A percentile compares a stretch with the other conserved stretches of the same genome.
Evolutionary conservation across 2,888 invertebrate genomes (phyloP).

Genomic region (Exephanes ischioxanthus): DNA sequence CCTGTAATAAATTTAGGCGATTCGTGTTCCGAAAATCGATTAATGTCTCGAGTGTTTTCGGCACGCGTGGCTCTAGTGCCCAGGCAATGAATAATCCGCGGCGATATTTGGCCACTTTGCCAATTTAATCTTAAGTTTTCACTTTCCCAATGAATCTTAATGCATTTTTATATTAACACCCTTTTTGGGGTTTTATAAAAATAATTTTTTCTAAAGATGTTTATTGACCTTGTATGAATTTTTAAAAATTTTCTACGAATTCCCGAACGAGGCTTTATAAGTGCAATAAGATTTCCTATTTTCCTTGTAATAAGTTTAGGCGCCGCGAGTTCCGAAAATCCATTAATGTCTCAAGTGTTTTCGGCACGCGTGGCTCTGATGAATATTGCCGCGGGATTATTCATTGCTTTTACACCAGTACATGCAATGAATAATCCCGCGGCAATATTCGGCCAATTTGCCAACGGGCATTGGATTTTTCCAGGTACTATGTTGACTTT

Average conservation of each 20-base stretch:
- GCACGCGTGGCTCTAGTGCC: conserved; percentile 3
- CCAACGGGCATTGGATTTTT: conserved; percentile 32
- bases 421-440: conserved; percentile 35
- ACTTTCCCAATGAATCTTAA: background rate
- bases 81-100: conserved; percentile 41
- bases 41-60: conserved; percentile 35
- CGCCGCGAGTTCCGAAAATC: conserved; percentile 35
- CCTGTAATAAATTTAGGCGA: background rate
- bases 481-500: conserved; percentile 37
- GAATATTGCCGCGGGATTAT: no score
- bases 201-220: background rate
- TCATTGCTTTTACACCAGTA: no score
- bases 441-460: conserved; percentile 15
- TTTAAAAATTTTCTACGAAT: background rate
- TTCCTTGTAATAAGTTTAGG: background rate
- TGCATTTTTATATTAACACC: background rate
- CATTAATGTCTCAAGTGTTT: conserved; percentile 42
- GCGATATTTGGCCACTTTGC: conserved; percentile 13
- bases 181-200: background rate
- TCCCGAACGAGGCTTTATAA: background rate
- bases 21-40: conserved; percentile 42
- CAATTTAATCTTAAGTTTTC: background rate
- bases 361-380: background rate
- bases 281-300: background rate
- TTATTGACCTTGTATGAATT: background rate